Evolutionary conservation across 2,113 vertebrate species (phyloP).

Genomic region (Gavia stellata): DNA sequence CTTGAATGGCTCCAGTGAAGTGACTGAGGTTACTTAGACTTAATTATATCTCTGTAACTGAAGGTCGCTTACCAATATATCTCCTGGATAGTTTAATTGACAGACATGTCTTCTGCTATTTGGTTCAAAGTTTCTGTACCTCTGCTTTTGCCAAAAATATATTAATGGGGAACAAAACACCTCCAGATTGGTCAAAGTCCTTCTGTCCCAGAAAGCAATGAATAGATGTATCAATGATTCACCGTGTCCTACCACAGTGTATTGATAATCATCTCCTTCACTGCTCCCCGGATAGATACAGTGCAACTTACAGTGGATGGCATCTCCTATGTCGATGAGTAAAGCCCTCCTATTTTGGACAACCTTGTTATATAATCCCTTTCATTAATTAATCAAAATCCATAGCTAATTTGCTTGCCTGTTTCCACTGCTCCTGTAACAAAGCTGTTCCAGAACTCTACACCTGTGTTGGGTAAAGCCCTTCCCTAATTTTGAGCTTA

Average conservation of each 20-base stretch:
- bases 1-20: background rate
- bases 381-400: background rate
- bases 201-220: background rate
- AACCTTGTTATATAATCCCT: background rate
- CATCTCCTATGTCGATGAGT: background rate
- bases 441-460: background rate
- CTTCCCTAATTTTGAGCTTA: background rate
- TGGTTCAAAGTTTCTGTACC: slow-evolving; percentile 3
- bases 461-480: background rate
- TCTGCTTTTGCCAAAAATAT: background rate
- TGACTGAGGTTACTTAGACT: background rate
- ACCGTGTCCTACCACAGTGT: background rate
- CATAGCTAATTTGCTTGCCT: background rate
- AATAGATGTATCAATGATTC: background rate
- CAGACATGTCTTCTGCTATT: background rate
- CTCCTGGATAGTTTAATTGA: background rate
- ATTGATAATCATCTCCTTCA: background rate
- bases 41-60: background rate
- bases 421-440: background rate
- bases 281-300: background rate
- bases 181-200: background rate
- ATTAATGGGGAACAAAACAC: slow-evolving; percentile 10
- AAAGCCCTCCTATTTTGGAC: background rate
- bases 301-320: background rate
- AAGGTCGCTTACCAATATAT: background rate